Base-by-base conservation (phyloP, 1,140 invertebrate species). In the Leptopilina boulardi region DNA sequence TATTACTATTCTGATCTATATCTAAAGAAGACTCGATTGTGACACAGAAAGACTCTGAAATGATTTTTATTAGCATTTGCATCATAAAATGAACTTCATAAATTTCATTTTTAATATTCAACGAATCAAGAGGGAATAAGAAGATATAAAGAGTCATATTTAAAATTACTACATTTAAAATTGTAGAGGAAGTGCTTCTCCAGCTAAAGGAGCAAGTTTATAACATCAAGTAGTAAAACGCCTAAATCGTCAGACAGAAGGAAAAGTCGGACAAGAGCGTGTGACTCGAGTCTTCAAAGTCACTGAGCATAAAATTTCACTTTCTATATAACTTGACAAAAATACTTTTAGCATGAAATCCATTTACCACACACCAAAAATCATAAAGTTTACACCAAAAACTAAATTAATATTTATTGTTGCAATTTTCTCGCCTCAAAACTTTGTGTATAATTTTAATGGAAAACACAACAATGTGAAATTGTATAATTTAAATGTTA, bases 51-150 rank as follows among this genome's bases (percentile, higher is more conserved):
- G 9, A 2, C 21, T 59, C 11, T 15, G 21, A 13, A 59, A 21
- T 59, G 9, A 59, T 26, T 26, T 59, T 59, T 26, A 59, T 59
- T 59, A 15, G 56, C 21, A 59, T 59, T 38, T 21, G 15, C 56
- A 26, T 59, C 21, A 26, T 30, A 59, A 13, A 59, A 13, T 13
- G 21, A 13, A 13, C 9, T 59, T 3, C 11, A 13, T 59, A 26
- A 59, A 59, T 26, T 26, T 30, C 3, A 9, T 15, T 15, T 59
- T 26, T 59, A 59, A 26, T 23, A 59, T 59, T 59, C 10, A 15
- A 59, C 23, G 56, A 59, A 59, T 26, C 5, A 59, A 11, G 9
- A 15, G 56, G 9, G 6, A 23, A n/a, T n/a, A 59, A 59, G 21
- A 3, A 4, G 5, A 26, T 23, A 26, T 26, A 26, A 3, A 13